Percentiles rank a stretch among this genome's conserved stretches.
phyloP scores from a whole-genome alignment of 2,888 invertebrate genomes.

The Panzeria rudis region DNA sequence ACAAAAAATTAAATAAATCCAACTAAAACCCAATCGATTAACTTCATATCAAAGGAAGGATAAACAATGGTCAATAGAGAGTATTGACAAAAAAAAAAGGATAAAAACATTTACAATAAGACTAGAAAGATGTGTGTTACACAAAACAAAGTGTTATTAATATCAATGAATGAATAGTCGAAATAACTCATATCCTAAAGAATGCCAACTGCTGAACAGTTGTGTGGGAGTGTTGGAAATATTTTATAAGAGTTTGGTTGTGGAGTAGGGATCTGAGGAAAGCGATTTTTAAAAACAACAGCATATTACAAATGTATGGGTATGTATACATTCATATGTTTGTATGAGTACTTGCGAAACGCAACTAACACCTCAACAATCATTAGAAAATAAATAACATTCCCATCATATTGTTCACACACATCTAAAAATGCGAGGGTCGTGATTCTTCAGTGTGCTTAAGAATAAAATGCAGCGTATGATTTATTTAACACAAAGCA shows the following conservation, averaged over 20 bases:
- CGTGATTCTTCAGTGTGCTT: no score
- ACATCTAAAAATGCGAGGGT: slow-evolving; percentile 48
- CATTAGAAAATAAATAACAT: slow-evolving; percentile 67
- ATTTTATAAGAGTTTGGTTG: neutral
- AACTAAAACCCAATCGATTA: slow-evolving; percentile 77
- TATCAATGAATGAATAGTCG: slow-evolving; percentile 76
- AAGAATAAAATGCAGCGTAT: neutral
- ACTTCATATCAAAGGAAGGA: slow-evolving; percentile 76
- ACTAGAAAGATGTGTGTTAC: slow-evolving; percentile 6
- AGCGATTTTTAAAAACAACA: slow-evolving; percentile 17
- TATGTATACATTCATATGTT: neutral
- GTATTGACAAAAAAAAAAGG: slow-evolving; percentile 8
- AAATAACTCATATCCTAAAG: slow-evolving; percentile 68
- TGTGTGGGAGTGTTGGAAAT: slow-evolving; percentile 16
- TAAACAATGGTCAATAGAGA: slow-evolving; percentile 68
- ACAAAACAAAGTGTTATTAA: slow-evolving; percentile 76
- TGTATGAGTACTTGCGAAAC: neutral
- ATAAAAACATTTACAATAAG: slow-evolving; percentile 26
- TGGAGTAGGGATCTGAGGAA: neutral
- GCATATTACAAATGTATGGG: neutral
- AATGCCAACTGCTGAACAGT: slow-evolving; percentile 54
- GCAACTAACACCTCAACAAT: slow-evolving; percentile 64
- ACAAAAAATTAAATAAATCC: slow-evolving; percentile 23
- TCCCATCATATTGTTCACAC: slow-evolving; percentile 20
- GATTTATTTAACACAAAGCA: no score